Evolutionary conservation across 2,113 vertebrate genomes (phyloP), one percentile per base, ranked within the genome.

Genomic region (Corynorhinus townsendii): DNA sequence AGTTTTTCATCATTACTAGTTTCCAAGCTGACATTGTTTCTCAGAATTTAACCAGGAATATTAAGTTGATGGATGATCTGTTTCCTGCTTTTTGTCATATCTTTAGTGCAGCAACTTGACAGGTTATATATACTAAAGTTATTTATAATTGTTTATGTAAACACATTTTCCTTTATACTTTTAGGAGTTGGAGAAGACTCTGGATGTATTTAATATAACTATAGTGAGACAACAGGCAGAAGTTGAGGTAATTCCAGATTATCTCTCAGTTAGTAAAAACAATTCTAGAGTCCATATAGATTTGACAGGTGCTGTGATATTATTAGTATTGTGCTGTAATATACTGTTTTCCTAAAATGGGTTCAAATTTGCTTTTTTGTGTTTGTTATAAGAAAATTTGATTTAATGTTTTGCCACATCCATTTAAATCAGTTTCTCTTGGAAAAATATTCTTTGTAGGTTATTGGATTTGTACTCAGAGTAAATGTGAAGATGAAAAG

Each of bases 141-240:
- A 81, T 69, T 68, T 66, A 16, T 81, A 5, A 24, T 84, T 73
- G 43, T 52, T 89, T 64, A 84, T 79, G 8, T 81, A 75, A 94
- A 96, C 5, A 69, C 7, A 71, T 73, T 77, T 93, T 93, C 89
- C 1, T 97, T 95, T 90, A 5, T 98, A 52, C 54, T 97, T 98
- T 94, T 69, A 99, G 99, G 98, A 98, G 66, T 97, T 98, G 0
- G 99, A 99, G 98, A 99, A 98, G 97, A 47, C 97, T 1, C 96
- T 99, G 98, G 99, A 99, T 98, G 98, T 99, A 97, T 99, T 99
- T 98, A 99, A 99, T 97, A 99, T 99, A 98, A 99, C 99, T 7
- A 94, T 99, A 95, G 99, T 99, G 95, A 99, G 99, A 96, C 99
- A 99, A 91, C 99, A 99, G 97, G 99, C 99, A 94, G 99, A 99